phyloP scores from a whole-genome alignment of 2,113 vertebrate species.

The Apus apus region DNA sequence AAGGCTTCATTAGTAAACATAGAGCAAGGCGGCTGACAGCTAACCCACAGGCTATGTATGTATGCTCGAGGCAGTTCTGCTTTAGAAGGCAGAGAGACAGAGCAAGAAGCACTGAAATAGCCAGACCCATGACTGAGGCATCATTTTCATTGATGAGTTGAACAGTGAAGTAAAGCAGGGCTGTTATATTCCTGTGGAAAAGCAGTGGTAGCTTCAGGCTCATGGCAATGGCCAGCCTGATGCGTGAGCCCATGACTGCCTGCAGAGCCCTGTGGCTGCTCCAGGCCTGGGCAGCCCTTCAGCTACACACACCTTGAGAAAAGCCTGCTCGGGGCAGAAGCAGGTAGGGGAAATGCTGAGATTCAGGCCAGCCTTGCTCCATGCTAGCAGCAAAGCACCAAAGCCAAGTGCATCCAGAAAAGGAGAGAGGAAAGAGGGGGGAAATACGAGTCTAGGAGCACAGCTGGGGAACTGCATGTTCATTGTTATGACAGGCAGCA shows the following conservation, averaged over 20 bases:
- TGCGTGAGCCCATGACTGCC: not conserved
- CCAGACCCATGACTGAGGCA: not conserved
- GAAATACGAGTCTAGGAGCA: not conserved
- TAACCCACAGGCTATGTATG: not conserved
- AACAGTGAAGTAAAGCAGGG: not conserved
- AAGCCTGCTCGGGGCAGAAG: not conserved
- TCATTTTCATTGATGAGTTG: not conserved
- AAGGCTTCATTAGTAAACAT: accelerated
- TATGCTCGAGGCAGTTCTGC: not conserved
- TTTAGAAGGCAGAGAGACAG: not conserved
- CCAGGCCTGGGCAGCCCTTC: not conserved
- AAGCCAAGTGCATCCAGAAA: not conserved
- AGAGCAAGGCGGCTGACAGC: not conserved
- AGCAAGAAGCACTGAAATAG: not conserved
- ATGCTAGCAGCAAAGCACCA: not conserved
- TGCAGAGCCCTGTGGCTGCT: not conserved
- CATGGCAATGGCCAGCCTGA: not conserved
- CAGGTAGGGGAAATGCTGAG: not conserved
- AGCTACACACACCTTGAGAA: not conserved
- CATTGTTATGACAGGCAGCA: not conserved
- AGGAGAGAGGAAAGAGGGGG: not conserved
- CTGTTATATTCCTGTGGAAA: not conserved
- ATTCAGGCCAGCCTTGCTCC: not conserved
- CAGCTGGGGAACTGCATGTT: not conserved
- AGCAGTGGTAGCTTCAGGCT: not conserved